Base-by-base conservation (phyloP, 2,113 vertebrate species). In the Thamnophis sirtalis region DNA sequence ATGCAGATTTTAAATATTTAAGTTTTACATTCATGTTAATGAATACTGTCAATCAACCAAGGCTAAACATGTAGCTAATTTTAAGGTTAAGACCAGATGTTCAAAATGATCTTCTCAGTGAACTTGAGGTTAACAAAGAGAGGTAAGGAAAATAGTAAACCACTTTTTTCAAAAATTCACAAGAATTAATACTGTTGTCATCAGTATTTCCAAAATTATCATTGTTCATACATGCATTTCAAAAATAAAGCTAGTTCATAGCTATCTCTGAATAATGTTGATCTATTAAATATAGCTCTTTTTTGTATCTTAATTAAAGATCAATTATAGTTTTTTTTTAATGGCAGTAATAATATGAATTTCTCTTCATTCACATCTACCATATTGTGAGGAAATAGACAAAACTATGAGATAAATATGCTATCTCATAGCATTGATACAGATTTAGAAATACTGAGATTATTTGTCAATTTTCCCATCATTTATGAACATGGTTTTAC, bases 1-100 rank as follows among this genome's bases (percentile, higher is more conserved):
- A 97, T 96, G 95, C 96, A 96, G 96, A 96, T 96, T 97, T 97
- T 95, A 97, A 97, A 97, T 97, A 97, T 97, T 97, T 96, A 97
- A 97, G 95, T 96, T 97, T 96, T 96, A 96, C 96, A 93, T 96
- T 96, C 96, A 91, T 95, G 96, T 96, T 97, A 97, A 97, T 97
- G 96, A 96, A 94, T 96, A 96, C 96, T 97, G 96, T 96, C 96
- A 96, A 94, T 97, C 96, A 96, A 92, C 93, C 94, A 88, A 95
- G 94, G 92, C 95, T 95, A 97, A 92, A 96, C 96, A 95, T 96
- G 96, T 96, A 95, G 94, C 95, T 96, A 96, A 97, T 96, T 96
- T 97, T 94, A 96, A 92, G 96, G 91, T 97, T 93, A 95, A 95
- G 94, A 96, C 95, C 95, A 95, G 94, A 95, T 97, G 94, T 95